Evolutionary conservation across 2,113 vertebrate species (phyloP).

Genomic region (Rutilus rutilus): DNA sequence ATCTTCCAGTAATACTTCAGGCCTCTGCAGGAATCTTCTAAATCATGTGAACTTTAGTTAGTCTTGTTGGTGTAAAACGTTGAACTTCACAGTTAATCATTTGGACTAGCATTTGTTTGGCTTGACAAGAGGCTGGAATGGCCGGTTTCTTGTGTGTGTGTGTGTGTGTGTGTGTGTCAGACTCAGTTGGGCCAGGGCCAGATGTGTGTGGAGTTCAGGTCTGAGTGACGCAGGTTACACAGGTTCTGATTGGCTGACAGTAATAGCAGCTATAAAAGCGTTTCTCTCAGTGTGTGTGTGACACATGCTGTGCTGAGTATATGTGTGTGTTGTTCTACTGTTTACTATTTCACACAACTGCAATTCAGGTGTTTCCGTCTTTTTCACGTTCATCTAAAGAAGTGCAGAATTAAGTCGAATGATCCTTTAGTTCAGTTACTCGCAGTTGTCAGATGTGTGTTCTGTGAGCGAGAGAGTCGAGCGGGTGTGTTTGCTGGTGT

Average conservation of each 20-base stretch:
- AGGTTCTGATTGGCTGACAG: slow-evolving; percentile 57
- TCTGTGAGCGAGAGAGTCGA: background rate
- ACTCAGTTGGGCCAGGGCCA: slow-evolving; percentile 60
- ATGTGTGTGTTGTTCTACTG: too few relatives aligned
- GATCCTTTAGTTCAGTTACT: background rate
- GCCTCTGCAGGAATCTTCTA: background rate
- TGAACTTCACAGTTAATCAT: background rate
- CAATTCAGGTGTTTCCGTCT: background rate
- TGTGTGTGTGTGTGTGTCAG: background rate
- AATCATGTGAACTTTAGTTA: background rate
- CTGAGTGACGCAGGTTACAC: slow-evolving; percentile 62
- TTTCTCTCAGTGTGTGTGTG: slow-evolving; percentile 47
- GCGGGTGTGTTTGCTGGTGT: background rate
- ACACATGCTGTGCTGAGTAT: background rate
- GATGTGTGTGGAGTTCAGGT: slow-evolving; percentile 24
- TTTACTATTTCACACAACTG: too few relatives aligned
- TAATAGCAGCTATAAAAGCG: slow-evolving; percentile 54
- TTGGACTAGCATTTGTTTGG: background rate
- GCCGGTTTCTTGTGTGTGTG: slow-evolving; percentile 2
- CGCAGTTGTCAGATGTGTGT: slow-evolving; percentile 1
- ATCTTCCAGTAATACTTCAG: slow-evolving; percentile 45
- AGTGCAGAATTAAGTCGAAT: background rate
- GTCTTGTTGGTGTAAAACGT: background rate
- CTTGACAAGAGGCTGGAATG: background rate
- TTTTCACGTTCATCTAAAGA: background rate